phyloP scores from a whole-genome alignment of 2,113 vertebrate species.

The Clarias magur region DNA sequence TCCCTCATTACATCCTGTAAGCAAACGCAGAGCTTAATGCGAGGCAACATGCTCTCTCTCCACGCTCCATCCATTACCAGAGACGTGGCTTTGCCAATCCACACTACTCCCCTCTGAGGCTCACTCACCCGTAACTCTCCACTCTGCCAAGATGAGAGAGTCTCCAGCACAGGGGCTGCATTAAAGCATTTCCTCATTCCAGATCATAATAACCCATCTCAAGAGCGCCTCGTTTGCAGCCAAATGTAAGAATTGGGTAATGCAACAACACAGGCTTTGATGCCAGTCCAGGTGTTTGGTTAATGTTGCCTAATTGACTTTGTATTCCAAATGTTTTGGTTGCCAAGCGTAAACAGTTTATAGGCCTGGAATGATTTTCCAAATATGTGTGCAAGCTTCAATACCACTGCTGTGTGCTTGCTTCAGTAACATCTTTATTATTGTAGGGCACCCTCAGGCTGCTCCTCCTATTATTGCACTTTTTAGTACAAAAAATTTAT shows the following conservation, averaged over 20 bases:
- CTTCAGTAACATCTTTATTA: too few relatives aligned
- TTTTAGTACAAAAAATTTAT: too few relatives aligned
- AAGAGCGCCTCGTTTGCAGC: slow-evolving; percentile 40
- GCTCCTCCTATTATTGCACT: too few relatives aligned
- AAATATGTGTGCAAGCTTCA: slow-evolving; percentile 5
- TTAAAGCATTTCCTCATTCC: slow-evolving; percentile 48
- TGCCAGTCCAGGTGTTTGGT: slow-evolving; percentile 52
- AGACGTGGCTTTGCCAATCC: slow-evolving; percentile 65
- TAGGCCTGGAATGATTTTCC: neutral
- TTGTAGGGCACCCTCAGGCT: too few relatives aligned
- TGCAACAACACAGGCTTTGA: slow-evolving; percentile 37
- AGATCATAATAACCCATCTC: slow-evolving; percentile 52
- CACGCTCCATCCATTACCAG: slow-evolving; percentile 60
- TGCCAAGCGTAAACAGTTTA: slow-evolving; percentile 32
- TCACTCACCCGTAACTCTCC: slow-evolving; percentile 29
- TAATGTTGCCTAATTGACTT: slow-evolving; percentile 48
- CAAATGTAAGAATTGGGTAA: slow-evolving; percentile 50
- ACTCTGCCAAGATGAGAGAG: slow-evolving; percentile 48
- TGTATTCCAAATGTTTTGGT: slow-evolving; percentile 40
- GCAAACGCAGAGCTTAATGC: slow-evolving; percentile 70
- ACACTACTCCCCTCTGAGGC: slow-evolving; percentile 60
- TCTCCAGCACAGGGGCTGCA: slow-evolving; percentile 48
- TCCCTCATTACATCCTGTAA: slow-evolving; percentile 74
- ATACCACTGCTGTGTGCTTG: neutral
- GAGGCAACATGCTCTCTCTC: slow-evolving; percentile 57